Evolutionary conservation across 2,113 vertebrate species (phyloP).

Genomic region (Chelonoidis abingdonii): DNA sequence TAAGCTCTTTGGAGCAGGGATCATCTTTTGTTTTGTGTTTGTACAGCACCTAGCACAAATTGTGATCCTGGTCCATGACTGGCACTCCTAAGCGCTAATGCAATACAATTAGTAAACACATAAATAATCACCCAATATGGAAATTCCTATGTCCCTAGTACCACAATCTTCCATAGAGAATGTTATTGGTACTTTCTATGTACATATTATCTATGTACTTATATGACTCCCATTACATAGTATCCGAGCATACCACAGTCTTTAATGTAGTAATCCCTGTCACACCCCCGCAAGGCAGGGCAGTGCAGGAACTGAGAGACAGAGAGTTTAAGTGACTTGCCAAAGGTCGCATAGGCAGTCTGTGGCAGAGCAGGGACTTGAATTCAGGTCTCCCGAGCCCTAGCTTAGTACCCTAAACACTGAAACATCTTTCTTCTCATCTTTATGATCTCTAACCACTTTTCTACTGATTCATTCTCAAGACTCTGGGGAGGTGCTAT

Average conservation of each 20-base stretch:
- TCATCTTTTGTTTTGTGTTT: not conserved
- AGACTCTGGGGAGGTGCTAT: not conserved
- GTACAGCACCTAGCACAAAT: not conserved
- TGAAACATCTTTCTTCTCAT: not conserved
- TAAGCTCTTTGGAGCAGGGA: not conserved
- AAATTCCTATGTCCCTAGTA: not conserved
- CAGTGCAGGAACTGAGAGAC: not conserved
- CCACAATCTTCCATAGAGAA: not conserved
- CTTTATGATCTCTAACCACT: not conserved
- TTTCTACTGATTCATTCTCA: not conserved
- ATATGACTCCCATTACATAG: not conserved
- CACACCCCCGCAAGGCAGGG: not conserved
- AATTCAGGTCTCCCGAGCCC: not conserved
- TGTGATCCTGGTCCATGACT: not conserved
- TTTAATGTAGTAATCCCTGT: not conserved
- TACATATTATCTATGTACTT: not conserved
- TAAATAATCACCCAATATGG: not conserved
- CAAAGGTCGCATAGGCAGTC: not conserved
- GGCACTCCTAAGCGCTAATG: not conserved
- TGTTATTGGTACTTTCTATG: not conserved
- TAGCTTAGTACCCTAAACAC: not conserved
- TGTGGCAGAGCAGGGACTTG: not conserved
- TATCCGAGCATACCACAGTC: not conserved
- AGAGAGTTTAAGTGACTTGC: not conserved
- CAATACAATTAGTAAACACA: not conserved